These are phyloP conservation scores for Osedax frankpressi DNA, from an alignment of 2,888 invertebrate genomes.

Conservation along the genomic window DNA sequence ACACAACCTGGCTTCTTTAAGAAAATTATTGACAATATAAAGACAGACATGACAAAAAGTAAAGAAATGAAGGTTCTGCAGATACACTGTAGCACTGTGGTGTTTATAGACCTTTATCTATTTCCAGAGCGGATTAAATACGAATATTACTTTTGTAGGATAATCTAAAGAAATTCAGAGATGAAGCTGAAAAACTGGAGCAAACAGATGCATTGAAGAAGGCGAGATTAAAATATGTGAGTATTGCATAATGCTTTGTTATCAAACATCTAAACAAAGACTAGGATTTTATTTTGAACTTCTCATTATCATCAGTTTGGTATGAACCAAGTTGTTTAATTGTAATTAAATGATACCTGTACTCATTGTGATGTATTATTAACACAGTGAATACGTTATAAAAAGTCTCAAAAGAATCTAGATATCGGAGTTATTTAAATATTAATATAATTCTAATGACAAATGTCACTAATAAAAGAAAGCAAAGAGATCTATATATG, in stretches of 20 bases:
- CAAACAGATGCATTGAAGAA: slow-evolving; percentile 89
- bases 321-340: too few species aligned
- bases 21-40: slow-evolving; percentile 76
- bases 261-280: too few species aligned
- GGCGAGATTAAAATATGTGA: slow-evolving; percentile 56
- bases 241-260: slow-evolving; percentile 27
- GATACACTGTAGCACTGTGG: background rate
- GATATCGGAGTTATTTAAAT: too few species aligned
- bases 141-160: slow-evolving; percentile 50
- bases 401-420: too few species aligned
- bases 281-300: too few species aligned
- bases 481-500: too few species aligned
- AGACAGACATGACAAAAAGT: slow-evolving; percentile 83
- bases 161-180: slow-evolving; percentile 80
- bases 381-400: too few species aligned
- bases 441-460: too few species aligned
- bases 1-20: slow-evolving; percentile 57
- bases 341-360: too few species aligned
- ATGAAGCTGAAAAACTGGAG: slow-evolving; percentile 89
- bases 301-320: too few species aligned
- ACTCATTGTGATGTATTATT: too few species aligned
- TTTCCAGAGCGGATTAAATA: background rate
- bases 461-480: too few species aligned
- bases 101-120: background rate
- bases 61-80: slow-evolving; percentile 75